Percentiles rank a stretch among this genome's conserved stretches.
phyloP scores from a whole-genome alignment of 2,113 vertebrate species.

The Hippocampus zosterae region DNA sequence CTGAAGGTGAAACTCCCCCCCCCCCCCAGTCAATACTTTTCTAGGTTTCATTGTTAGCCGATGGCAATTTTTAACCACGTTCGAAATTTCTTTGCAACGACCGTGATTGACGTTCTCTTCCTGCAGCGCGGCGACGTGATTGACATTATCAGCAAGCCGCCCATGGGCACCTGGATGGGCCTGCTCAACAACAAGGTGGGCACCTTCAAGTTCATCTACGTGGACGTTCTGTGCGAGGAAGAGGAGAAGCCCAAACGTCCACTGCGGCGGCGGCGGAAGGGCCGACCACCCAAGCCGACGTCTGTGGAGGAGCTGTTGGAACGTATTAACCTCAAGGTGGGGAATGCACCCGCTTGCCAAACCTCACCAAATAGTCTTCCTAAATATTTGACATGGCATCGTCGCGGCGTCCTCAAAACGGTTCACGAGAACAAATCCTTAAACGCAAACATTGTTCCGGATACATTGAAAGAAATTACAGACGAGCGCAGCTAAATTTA shows the following conservation, averaged over 20 bases:
- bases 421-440: conserved; percentile 9
- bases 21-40: not conserved
- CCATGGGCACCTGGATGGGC: conserved; percentile 99
- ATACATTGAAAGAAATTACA: conserved; percentile 17
- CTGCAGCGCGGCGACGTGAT: conserved; percentile 93
- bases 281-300: conserved; percentile 87
- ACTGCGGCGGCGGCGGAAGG: conserved; percentile 83
- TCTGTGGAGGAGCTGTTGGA: conserved; percentile 96
- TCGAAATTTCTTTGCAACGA: too few relatives aligned
- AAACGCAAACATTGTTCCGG: conserved; percentile 17
- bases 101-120: too few relatives aligned
- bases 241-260: conserved; percentile 92
- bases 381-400: conserved; percentile 5
- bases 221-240: conserved; percentile 90
- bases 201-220: conserved; percentile 99
- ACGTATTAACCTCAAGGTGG: conserved; percentile 92
- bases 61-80: too few relatives aligned
- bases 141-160: conserved; percentile 97
- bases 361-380: not conserved
- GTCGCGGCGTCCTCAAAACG: not conserved
- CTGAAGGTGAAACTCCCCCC: conserved; percentile 80
- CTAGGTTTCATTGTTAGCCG: not conserved
- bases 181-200: conserved; percentile 97
- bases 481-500: conserved; percentile 34
- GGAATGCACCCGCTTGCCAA: not conserved